These are phyloP conservation scores for Mustelus asterias DNA, from an alignment of 2,113 vertebrate species.

Conservation along the genomic window DNA sequence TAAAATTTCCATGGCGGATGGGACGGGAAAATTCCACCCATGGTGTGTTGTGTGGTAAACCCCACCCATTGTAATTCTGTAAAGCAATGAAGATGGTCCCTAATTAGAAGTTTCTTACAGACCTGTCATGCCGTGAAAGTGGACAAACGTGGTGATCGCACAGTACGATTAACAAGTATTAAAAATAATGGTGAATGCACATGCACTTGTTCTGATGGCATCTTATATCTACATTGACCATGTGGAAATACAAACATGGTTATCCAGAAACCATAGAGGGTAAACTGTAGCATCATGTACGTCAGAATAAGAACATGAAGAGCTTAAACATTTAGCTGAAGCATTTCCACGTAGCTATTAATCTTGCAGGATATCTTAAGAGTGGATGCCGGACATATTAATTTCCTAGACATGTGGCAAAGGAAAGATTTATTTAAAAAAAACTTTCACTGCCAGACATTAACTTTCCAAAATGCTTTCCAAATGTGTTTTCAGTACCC, in stretches of 20 bases:
- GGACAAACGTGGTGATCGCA: neutral
- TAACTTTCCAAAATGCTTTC: slow-evolving; percentile 34
- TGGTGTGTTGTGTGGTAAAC: too few species aligned
- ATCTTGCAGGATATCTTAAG: neutral
- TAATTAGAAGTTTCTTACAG: neutral
- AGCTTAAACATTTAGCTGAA: neutral
- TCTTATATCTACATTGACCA: neutral
- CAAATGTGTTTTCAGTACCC: neutral
- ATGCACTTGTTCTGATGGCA: neutral
- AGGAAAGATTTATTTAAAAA: neutral
- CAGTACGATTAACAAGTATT: neutral
- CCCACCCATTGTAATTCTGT: neutral
- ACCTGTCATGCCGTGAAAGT: neutral
- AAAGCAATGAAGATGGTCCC: neutral
- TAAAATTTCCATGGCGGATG: too few species aligned
- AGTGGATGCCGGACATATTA: too few species aligned
- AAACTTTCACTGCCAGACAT: neutral
- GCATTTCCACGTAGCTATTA: neutral
- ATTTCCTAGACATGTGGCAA: neutral
- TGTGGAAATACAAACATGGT: neutral
- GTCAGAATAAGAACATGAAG: neutral
- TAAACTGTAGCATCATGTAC: neutral
- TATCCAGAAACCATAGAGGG: neutral
- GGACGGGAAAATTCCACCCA: too few species aligned
- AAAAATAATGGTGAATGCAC: neutral